phyloP scores from a whole-genome alignment of 2,888 invertebrate species.

The Drosophila emarginata region DNA sequence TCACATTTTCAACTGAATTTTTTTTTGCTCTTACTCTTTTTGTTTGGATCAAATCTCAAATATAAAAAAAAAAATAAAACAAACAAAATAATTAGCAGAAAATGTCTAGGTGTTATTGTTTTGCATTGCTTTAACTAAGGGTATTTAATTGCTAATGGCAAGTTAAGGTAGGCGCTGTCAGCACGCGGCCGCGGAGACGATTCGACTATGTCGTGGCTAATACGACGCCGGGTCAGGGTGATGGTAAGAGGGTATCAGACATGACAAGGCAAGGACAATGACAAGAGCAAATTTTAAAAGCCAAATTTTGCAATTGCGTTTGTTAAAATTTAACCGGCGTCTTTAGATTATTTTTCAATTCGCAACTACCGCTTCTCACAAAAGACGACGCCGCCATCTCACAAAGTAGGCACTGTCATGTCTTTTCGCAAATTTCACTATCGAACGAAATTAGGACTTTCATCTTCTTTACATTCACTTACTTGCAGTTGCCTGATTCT shows the following conservation, averaged over 20 bases:
- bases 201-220: background rate
- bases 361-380: background rate
- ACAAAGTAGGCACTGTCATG: background rate
- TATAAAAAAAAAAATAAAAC: background rate
- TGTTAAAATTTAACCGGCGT: background rate
- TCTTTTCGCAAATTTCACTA: background rate
- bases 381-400: background rate
- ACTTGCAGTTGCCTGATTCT: background rate
- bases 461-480: background rate
- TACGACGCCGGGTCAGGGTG: constrained; percentile 11
- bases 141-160: background rate
- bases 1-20: constrained; percentile 43
- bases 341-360: background rate
- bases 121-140: background rate
- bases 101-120: background rate
- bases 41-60: background rate
- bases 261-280: background rate
- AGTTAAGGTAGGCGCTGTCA: background rate
- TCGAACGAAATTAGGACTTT: background rate
- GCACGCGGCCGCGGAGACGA: constrained; percentile 5
- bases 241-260: background rate
- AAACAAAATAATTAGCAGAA: background rate
- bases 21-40: background rate
- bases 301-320: background rate
- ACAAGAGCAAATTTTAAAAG: background rate